phyloP scores from a whole-genome alignment of 2,888 invertebrate species.

The Trissolcus japonicus region DNA sequence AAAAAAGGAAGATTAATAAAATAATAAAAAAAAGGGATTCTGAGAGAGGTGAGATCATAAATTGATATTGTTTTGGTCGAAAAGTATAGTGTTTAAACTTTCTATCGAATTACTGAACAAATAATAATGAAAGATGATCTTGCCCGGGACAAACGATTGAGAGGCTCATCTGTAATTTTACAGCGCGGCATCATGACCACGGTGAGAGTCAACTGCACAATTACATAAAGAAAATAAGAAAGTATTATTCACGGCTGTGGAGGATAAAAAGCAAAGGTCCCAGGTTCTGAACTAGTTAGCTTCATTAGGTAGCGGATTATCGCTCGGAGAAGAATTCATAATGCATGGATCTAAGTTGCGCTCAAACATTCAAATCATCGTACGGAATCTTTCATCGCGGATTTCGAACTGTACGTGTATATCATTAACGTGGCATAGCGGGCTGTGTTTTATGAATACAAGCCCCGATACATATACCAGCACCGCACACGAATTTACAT shows the following conservation, averaged over 20 bases:
- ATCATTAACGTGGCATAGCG: conserved; percentile 8
- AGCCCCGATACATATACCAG: conserved; percentile 1
- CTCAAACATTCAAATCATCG: conserved; percentile 5
- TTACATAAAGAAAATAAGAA: conserved; percentile 50
- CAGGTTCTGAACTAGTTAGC: conserved; percentile 2
- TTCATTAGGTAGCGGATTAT: conserved; percentile 20
- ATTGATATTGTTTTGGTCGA: background rate
- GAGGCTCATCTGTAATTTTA: conserved; percentile 32
- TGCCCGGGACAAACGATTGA: conserved; percentile 8
- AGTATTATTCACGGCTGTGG: conserved; percentile 22
- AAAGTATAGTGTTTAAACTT: conserved; percentile 10
- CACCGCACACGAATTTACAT: conserved; percentile 18
- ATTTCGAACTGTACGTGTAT: conserved; percentile 7
- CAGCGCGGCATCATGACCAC: conserved; percentile 42
- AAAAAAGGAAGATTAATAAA: too few relatives aligned
- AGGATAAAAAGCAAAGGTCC: conserved; percentile 14
- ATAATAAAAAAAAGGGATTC: too few relatives aligned
- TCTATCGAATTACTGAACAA: conserved; percentile 31
- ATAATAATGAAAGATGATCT: conserved; percentile 23
- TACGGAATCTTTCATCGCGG: conserved; percentile 9
- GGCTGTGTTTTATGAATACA: conserved; percentile 14
- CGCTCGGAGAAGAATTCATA: background rate
- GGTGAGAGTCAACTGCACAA: conserved; percentile 40
- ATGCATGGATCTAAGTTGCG: background rate
- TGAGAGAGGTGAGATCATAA: too few relatives aligned